phyloP scores from a whole-genome alignment of 2,797 vertebrate genomes.

The Tolypeutes matacus region DNA sequence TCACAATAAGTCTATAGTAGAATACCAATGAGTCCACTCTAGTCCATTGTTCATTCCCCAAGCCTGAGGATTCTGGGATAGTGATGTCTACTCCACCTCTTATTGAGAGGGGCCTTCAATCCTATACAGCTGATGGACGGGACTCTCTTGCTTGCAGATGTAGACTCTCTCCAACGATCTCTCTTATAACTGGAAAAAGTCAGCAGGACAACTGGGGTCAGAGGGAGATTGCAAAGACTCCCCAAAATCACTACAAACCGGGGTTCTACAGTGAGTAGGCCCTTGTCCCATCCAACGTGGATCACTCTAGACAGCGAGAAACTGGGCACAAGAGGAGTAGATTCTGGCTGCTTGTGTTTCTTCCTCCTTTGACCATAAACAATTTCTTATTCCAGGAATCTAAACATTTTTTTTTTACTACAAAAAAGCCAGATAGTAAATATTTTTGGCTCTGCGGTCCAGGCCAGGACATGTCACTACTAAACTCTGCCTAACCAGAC shows the following conservation, averaged over 20 bases:
- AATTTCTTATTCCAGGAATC: not conserved
- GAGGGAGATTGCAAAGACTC: not conserved
- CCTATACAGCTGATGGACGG: too few relatives aligned
- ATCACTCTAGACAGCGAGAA: too few relatives aligned
- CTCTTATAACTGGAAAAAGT: not conserved
- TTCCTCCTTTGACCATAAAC: not conserved
- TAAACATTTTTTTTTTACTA: not conserved
- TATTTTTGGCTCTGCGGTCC: not conserved
- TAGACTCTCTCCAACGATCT: not conserved
- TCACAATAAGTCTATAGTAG: too few relatives aligned
- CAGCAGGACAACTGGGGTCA: not conserved
- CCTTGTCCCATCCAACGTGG: too few relatives aligned
- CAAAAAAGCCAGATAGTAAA: not conserved
- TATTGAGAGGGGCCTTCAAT: too few relatives aligned
- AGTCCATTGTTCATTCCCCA: too few relatives aligned
- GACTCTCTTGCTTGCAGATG: too few relatives aligned
- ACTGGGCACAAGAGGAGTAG: not conserved
- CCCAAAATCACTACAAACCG: not conserved
- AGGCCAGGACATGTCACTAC: not conserved
- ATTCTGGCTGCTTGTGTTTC: not conserved
- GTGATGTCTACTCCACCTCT: too few relatives aligned
- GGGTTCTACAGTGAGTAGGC: too few relatives aligned
- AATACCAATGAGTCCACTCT: too few relatives aligned
- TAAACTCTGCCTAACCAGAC: not conserved
- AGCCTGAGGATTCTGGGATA: too few relatives aligned